Conservation (phyloP, 2,113 vertebrate genomes). For the Mormoops blainvillei region DNA sequence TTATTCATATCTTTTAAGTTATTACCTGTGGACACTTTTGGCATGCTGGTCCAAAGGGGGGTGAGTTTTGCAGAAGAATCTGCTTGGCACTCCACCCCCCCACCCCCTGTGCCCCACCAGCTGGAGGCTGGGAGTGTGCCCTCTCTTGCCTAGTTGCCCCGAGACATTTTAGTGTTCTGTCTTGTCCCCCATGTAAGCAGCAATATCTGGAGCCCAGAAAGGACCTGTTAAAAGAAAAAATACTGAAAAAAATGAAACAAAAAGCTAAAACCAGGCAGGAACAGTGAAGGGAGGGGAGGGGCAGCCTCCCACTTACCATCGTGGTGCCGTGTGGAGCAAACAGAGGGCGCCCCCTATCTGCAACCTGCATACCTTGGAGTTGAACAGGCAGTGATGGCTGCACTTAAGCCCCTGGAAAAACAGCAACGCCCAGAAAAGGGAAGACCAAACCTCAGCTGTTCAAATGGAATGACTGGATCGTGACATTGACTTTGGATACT, state of each 20-base stretch:
- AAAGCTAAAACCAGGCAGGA: not conserved
- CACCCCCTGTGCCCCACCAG: rapidly evolving
- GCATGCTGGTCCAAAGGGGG: rapidly evolving
- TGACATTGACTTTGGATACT: no score
- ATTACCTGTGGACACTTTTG: not conserved
- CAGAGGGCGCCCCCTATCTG: no score
- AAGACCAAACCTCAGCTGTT: not conserved
- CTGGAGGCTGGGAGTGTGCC: rapidly evolving
- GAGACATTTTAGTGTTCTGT: not conserved
- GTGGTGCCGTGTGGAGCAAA: rapidly evolving
- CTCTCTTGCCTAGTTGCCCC: not conserved
- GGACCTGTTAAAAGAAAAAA: not conserved
- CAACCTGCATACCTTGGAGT: rapidly evolving
- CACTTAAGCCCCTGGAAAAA: not conserved
- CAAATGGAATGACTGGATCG: rapidly evolving
- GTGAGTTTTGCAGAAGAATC: not conserved
- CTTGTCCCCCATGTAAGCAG: not conserved
- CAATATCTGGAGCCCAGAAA: not conserved
- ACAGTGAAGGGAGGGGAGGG: no score
- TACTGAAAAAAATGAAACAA: not conserved
- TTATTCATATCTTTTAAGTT: not conserved
- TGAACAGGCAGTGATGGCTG: not conserved
- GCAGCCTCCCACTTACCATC: no score
- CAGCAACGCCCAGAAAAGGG: not conserved
- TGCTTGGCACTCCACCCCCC: no score